phyloP scores from a whole-genome alignment of 1,140 invertebrate genomes.

The Drosophila subpulchrella region DNA sequence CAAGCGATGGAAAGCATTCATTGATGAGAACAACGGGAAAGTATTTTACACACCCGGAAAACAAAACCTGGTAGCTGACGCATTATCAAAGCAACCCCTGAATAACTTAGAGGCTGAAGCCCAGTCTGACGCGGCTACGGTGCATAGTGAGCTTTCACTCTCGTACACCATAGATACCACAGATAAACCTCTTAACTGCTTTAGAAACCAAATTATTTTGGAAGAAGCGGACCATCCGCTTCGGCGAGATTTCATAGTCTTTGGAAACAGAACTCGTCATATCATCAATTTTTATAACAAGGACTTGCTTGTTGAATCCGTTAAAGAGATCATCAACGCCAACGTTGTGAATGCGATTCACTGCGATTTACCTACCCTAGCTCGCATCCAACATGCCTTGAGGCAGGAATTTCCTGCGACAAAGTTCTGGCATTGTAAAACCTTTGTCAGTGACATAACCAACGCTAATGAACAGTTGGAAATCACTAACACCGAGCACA shows the following conservation, averaged over 20 bases:
- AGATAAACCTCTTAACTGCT: conserved; percentile 26
- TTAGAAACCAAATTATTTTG: conserved; percentile 30
- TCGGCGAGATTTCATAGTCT: conserved; percentile 1
- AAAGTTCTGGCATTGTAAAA: too few relatives aligned
- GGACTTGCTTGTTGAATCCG: too few relatives aligned
- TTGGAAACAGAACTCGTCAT: conserved; percentile 16
- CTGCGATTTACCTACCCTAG: conserved; percentile 20
- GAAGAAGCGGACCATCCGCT: conserved; percentile 13
- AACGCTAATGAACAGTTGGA: too few relatives aligned
- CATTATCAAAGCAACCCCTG: too few relatives aligned
- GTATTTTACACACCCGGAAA: conserved; percentile 9
- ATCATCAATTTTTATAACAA: conserved; percentile 2
- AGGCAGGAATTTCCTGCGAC: too few relatives aligned
- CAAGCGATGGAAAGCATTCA: background rate
- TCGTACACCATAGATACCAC: conserved; percentile 8
- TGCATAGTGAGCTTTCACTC: conserved; percentile 19
- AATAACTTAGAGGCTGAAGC: conserved; percentile 1
- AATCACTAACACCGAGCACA: too few relatives aligned
- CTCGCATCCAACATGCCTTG: conserved; percentile 9
- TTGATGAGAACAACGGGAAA: background rate
- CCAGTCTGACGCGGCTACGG: conserved; percentile 6
- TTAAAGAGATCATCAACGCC: conserved; percentile 1
- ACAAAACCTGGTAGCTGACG: too few relatives aligned
- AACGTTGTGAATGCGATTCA: conserved; percentile 18
- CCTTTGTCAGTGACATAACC: too few relatives aligned